Percentiles rank a stretch among this genome's conserved stretches.
Evolutionary conservation across 2,113 vertebrate genomes (phyloP).

Genomic region (Coturnix japonica): DNA sequence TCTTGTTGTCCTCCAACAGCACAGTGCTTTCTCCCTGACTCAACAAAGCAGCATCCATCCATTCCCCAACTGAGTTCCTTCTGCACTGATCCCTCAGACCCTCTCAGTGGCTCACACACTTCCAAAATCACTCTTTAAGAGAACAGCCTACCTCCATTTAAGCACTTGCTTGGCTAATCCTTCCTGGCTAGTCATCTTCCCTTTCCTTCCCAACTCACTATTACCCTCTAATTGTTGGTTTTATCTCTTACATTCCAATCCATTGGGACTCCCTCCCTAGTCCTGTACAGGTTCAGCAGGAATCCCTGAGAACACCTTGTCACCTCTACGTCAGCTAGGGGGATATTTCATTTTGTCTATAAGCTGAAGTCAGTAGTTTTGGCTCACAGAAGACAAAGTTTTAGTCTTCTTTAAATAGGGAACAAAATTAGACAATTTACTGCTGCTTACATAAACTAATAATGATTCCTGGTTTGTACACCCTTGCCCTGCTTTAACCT

Average conservation of each 20-base stretch:
- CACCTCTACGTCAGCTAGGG: not conserved
- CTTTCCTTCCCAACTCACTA: conserved; percentile 50
- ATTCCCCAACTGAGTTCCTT: not conserved
- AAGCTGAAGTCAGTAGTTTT: not conserved
- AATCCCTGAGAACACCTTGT: not conserved
- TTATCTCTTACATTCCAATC: conserved; percentile 13
- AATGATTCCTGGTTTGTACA: not conserved
- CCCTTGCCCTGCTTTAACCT: not conserved
- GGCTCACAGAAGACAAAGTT: not conserved
- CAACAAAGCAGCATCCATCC: not conserved
- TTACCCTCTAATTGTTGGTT: conserved; percentile 62
- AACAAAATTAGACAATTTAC: not conserved
- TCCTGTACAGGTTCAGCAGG: not conserved
- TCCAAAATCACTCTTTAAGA: not conserved
- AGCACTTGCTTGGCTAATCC: conserved; percentile 56
- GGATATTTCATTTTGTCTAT: not conserved
- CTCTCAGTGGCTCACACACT: not conserved
- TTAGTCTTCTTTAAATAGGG: not conserved
- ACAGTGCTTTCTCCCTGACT: not conserved
- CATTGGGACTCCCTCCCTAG: not conserved
- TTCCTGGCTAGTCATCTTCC: conserved; percentile 71
- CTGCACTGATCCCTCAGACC: not conserved
- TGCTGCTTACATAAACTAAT: not conserved
- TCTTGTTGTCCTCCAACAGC: not conserved
- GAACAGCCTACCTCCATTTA: not conserved